Conservation (phyloP, 2,797 vertebrate genomes). For the Phalloptychus januarius region DNA sequence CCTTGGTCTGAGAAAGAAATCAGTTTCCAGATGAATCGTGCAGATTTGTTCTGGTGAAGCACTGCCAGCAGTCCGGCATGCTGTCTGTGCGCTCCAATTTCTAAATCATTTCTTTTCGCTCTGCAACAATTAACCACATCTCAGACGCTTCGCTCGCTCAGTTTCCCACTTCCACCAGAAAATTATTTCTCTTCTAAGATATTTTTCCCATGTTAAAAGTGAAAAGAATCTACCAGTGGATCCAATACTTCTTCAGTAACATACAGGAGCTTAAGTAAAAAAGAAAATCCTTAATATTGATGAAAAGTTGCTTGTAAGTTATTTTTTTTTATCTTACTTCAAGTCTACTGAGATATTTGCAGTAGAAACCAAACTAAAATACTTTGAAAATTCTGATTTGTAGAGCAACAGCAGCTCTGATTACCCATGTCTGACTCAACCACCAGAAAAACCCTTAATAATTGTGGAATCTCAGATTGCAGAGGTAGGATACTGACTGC, state of each 20-base stretch:
- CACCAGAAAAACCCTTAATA: neutral
- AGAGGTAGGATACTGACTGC: neutral
- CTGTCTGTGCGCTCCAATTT: neutral
- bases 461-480: neutral
- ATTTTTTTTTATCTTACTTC: no score
- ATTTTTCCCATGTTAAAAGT: neutral
- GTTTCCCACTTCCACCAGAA: no score
- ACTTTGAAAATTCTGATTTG: no score
- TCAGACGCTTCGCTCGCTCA: neutral
- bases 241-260: no score
- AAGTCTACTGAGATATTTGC: no score
- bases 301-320: no score
- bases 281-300: no score
- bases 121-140: neutral
- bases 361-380: no score
- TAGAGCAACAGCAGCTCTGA: neutral
- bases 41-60: neutral
- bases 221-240: neutral
- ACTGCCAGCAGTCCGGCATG: neutral
- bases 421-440: neutral
- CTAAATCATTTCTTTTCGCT: neutral
- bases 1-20: neutral
- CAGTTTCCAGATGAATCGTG: neutral
- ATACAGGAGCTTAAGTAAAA: no score
- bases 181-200: neutral